phyloP scores from a whole-genome alignment of 2,113 vertebrate species.

The Rattus rattus region DNA sequence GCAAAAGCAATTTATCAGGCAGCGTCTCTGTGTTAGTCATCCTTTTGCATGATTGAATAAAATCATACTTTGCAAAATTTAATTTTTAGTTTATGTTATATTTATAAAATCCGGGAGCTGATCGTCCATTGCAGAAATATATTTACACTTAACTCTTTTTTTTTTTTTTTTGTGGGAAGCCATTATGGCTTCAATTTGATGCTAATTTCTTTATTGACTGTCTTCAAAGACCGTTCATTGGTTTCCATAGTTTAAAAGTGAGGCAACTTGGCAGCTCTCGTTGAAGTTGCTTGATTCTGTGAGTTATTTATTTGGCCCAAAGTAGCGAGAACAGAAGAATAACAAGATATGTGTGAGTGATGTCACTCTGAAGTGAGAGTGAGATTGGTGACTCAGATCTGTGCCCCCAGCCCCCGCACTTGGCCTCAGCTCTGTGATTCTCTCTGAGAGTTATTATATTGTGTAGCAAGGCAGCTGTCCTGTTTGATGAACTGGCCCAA shows the following conservation, averaged over 20 bases:
- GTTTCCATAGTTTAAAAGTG: constrained; percentile 59
- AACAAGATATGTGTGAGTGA: not conserved
- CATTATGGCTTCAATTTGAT: constrained; percentile 24
- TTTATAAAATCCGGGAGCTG: not conserved
- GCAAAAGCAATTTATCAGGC: constrained; percentile 52
- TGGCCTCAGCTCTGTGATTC: not conserved
- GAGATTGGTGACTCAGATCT: not conserved
- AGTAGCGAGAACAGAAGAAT: not conserved
- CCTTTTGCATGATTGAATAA: constrained; percentile 21
- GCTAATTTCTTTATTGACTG: not conserved
- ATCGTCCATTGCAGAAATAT: constrained; percentile 25
- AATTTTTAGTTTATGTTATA: constrained; percentile 54
- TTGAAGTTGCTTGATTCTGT: constrained; percentile 35
- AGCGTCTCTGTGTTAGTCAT: not conserved
- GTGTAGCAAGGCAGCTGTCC: not conserved
- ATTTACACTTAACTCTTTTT: constrained; percentile 22
- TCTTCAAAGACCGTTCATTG: constrained; percentile 27
- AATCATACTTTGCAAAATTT: constrained; percentile 27
- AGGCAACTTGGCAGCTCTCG: not conserved
- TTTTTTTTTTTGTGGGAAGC: constrained; percentile 34
- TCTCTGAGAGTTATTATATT: not conserved
- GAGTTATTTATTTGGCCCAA: constrained; percentile 19
- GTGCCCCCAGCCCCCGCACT: not conserved
- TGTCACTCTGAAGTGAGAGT: not conserved
- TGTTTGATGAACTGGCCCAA: not conserved